These are phyloP conservation scores for Netelia virgata DNA, from an alignment of 2,888 invertebrate genomes.

Conservation along the genomic window DNA sequence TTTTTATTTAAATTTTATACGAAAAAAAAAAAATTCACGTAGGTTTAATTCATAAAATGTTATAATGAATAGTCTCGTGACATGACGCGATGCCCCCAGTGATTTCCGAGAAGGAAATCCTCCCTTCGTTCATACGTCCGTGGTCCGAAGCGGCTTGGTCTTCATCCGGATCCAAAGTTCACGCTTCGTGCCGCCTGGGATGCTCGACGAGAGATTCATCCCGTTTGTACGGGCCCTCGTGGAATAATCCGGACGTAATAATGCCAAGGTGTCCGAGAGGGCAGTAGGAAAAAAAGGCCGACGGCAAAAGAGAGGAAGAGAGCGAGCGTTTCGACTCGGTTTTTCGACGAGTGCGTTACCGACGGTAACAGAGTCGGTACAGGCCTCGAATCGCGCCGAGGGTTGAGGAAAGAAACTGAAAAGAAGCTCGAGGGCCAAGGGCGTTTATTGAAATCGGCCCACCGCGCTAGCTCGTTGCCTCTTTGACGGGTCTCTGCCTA, in stretches of 20 bases:
- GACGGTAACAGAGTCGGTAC: slow-evolving; percentile 15
- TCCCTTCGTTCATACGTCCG: slow-evolving; percentile 36
- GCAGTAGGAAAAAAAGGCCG: slow-evolving; percentile 13
- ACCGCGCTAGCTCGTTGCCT: slow-evolving; percentile 78
- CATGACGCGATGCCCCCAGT: background rate
- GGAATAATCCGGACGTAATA: slow-evolving; percentile 74
- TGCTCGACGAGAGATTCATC: background rate
- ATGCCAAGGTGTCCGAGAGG: slow-evolving; percentile 78
- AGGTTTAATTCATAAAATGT: too few relatives aligned
- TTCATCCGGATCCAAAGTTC: slow-evolving; percentile 56
- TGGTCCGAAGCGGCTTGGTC: slow-evolving; percentile 32
- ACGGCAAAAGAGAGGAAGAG: slow-evolving; percentile 4
- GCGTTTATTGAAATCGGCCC: slow-evolving; percentile 80
- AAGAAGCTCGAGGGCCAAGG: slow-evolving; percentile 53
- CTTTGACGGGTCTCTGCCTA: slow-evolving; percentile 77
- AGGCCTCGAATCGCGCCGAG: background rate
- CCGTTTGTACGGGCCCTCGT: slow-evolving; percentile 20
- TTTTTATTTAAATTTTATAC: background rate
- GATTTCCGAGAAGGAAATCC: slow-evolving; percentile 3
- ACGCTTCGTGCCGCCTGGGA: slow-evolving; percentile 37
- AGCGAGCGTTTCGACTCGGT: background rate
- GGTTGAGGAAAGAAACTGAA: slow-evolving; percentile 5
- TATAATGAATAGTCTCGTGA: too few relatives aligned
- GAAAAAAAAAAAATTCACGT: too few relatives aligned
- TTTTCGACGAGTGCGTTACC: slow-evolving; percentile 12